Conservation (phyloP, 2,888 invertebrate species). For the Beris chalybata region DNA sequence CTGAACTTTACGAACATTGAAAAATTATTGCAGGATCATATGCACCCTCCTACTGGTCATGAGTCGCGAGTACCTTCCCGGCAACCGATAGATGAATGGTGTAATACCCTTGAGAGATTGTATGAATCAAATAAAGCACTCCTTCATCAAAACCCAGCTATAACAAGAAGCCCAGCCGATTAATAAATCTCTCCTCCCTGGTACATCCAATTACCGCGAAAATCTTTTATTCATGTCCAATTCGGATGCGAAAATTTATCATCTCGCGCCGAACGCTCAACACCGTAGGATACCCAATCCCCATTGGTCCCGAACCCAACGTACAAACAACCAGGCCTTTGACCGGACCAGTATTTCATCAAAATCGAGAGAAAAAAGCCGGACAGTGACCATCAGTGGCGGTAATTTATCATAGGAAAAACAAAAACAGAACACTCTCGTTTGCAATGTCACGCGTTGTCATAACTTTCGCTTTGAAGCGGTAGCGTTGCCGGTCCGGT, state of each 20-base stretch:
- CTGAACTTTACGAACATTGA: too few species aligned
- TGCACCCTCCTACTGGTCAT: too few species aligned
- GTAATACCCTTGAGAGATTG: too few species aligned
- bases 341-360: conserved; percentile 21
- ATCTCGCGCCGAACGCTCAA: not conserved
- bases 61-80: too few species aligned
- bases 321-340: conserved; percentile 12
- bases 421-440: not conserved
- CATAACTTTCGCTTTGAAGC: conserved; percentile 17
- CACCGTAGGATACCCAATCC: not conserved
- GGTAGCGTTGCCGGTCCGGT: not conserved
- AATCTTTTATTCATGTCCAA: conserved; percentile 20
- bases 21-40: too few species aligned
- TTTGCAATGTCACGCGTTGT: conserved; percentile 18
- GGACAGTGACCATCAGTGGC: not conserved
- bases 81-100: too few species aligned
- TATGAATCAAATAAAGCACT: too few species aligned
- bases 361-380: conserved; percentile 6
- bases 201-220: conserved; percentile 21
- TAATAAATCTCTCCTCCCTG: conserved; percentile 1
- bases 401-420: conserved; percentile 18
- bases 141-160: too few species aligned
- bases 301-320: too few species aligned
- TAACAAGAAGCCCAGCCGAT: too few species aligned
- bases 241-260: conserved; percentile 16